Evolutionary conservation across 2,113 vertebrate genomes (phyloP).

Genomic region (Ramphastos sulfuratus): DNA sequence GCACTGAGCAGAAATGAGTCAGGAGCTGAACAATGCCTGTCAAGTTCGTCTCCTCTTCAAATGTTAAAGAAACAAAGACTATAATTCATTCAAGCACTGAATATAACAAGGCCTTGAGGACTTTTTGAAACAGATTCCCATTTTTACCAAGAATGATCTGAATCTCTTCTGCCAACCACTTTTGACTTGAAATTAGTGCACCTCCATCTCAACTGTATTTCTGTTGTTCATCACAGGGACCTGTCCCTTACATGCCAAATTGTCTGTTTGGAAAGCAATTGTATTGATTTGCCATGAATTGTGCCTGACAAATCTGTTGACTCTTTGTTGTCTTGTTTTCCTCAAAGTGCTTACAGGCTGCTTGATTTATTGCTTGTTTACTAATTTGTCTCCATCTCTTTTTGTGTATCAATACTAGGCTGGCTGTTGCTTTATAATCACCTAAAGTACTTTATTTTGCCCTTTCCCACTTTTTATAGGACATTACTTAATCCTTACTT

Average conservation of each 20-base stretch:
- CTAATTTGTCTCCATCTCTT: constrained; percentile 1
- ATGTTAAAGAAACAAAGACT: neutral
- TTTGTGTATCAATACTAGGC: neutral
- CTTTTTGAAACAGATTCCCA: neutral
- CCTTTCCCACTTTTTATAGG: neutral
- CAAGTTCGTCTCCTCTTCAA: neutral
- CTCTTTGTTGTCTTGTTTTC: neutral
- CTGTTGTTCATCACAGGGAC: neutral
- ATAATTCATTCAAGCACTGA: neutral
- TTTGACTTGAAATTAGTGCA: neutral
- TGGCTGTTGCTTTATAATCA: neutral
- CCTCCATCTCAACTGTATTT: neutral
- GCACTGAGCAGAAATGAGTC: neutral
- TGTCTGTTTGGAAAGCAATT: constrained; percentile 21
- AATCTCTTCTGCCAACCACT: neutral
- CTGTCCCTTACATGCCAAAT: neutral
- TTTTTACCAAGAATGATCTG: neutral
- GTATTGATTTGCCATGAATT: constrained; percentile 13
- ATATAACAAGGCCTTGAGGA: neutral
- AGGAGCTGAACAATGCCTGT: neutral
- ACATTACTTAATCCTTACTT: neutral
- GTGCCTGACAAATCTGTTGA: neutral
- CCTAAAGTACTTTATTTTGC: neutral
- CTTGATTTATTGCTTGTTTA: constrained; percentile 34
- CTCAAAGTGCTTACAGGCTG: neutral